Conservation (phyloP, 2,113 vertebrate species). For the Lepisosteus osseus region DNA sequence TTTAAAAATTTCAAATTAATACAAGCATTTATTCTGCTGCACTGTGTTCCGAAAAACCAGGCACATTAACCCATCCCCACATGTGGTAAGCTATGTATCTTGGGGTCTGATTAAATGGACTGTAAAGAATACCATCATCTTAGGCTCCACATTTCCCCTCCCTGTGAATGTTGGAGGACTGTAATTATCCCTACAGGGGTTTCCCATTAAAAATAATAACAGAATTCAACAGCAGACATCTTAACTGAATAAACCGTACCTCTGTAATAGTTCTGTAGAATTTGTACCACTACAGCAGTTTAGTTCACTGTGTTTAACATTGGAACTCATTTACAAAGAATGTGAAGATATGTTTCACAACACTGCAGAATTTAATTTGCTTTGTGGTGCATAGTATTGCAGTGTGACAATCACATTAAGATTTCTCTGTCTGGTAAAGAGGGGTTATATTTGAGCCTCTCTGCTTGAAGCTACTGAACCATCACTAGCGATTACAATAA, state of each 20-base stretch:
- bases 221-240: slow-evolving; percentile 12
- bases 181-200: slow-evolving; percentile 20
- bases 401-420: background rate
- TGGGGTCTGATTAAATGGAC: slow-evolving; percentile 23
- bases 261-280: slow-evolving; percentile 3
- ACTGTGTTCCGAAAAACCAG: slow-evolving; percentile 17
- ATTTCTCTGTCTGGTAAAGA: too few species aligned
- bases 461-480: too few species aligned
- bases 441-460: too few species aligned
- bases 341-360: too few species aligned
- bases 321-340: background rate
- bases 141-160: background rate
- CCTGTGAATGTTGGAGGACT: slow-evolving; percentile 9
- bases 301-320: slow-evolving; percentile 7
- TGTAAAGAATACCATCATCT: slow-evolving; percentile 22
- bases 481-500: too few species aligned
- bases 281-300: slow-evolving; percentile 4
- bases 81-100: slow-evolving; percentile 12
- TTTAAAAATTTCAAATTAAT: too few species aligned
- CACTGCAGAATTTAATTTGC: too few species aligned
- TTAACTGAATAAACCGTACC: slow-evolving; percentile 19
- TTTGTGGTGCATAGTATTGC: too few species aligned
- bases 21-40: background rate
- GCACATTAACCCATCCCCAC: slow-evolving; percentile 20
- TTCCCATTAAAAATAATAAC: slow-evolving; percentile 31